phyloP scores from a whole-genome alignment of 2,888 invertebrate genomes.

The Petrolisthes cinctipes region DNA sequence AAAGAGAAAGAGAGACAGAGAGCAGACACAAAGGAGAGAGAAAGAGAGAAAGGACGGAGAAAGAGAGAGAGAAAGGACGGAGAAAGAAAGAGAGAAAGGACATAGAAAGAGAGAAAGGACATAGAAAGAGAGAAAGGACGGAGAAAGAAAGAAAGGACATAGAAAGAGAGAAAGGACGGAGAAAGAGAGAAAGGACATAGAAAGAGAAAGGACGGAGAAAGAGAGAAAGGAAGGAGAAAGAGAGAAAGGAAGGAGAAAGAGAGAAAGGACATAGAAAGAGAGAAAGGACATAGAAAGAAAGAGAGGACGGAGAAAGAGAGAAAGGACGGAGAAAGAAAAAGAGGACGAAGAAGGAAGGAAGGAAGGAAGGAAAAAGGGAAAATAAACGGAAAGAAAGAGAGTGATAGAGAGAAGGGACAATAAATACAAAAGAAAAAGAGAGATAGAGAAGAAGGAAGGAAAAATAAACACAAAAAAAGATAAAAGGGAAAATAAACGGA shows the following conservation, averaged over 20 bases:
- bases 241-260: neutral
- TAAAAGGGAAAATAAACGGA: neutral
- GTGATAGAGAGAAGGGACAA: neutral
- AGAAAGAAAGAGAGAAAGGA: neutral
- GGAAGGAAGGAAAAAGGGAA: neutral
- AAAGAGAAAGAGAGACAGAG: too few relatives aligned
- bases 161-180: neutral
- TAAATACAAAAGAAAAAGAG: neutral
- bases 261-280: neutral
- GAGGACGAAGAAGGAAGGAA: neutral
- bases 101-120: neutral
- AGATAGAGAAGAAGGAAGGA: neutral
- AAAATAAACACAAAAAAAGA: neutral
- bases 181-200: neutral
- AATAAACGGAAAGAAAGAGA: neutral
- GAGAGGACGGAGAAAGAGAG: too few relatives aligned
- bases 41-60: too few relatives aligned
- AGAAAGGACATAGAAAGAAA: too few relatives aligned
- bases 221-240: neutral
- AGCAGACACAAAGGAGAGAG: too few relatives aligned
- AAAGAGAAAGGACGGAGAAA: neutral
- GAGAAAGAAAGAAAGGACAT: neutral
- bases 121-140: neutral
- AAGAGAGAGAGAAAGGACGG: too few relatives aligned
- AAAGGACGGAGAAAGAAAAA: neutral